phyloP scores from a whole-genome alignment of 2,797 vertebrate genomes.

The Peromyscus nudipes region DNA sequence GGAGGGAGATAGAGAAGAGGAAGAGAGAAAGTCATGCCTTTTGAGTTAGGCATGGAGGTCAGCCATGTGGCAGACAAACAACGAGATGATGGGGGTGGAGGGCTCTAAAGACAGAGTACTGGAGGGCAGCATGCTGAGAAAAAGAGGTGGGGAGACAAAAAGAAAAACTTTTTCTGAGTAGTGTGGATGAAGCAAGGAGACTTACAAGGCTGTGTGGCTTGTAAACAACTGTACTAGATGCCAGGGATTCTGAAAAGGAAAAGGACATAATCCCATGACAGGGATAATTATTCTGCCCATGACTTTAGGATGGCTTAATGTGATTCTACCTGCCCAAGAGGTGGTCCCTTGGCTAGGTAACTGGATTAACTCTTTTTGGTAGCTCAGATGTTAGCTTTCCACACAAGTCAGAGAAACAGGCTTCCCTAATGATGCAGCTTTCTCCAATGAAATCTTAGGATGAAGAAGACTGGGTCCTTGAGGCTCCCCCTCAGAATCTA shows the following conservation, averaged over 20 bases:
- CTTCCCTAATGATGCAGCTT: not conserved
- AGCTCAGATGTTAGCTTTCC: not conserved
- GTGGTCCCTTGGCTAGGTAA: not conserved
- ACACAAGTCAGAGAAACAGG: not conserved
- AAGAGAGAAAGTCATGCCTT: not conserved
- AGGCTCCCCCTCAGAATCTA: rapidly evolving
- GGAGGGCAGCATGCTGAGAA: not conserved
- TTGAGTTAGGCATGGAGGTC: not conserved
- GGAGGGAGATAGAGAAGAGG: not conserved
- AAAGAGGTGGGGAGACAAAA: not conserved
- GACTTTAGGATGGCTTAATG: not conserved
- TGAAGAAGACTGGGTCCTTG: rapidly evolving
- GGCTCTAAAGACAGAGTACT: not conserved
- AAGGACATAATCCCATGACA: not conserved
- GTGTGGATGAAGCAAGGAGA: not conserved
- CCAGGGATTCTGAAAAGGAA: not conserved
- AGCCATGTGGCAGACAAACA: not conserved
- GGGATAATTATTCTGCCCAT: not conserved
- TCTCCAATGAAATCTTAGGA: rapidly evolving
- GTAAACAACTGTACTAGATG: not conserved
- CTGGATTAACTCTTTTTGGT: not conserved
- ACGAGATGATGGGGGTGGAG: not conserved
- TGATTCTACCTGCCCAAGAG: not conserved
- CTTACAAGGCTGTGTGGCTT: not conserved
- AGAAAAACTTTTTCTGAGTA: too few species aligned